These are phyloP conservation scores for Smutsia gigantea DNA, from an alignment of 2,797 vertebrate species.

Conservation along the genomic window DNA sequence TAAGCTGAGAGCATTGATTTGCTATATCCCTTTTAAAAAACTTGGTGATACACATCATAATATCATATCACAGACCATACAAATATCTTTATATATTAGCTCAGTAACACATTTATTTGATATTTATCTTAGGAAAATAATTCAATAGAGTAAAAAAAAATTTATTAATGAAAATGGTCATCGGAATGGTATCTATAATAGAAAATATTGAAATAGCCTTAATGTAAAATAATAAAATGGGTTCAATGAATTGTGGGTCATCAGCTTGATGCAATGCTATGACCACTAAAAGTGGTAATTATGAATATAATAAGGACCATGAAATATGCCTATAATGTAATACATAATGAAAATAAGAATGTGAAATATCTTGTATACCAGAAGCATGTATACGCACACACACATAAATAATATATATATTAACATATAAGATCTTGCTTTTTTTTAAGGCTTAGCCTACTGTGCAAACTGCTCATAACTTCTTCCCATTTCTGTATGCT, in stretches of 20 bases:
- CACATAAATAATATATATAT: not conserved
- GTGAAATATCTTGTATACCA: not conserved
- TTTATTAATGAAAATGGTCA: not conserved
- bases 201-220: not conserved
- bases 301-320: not conserved
- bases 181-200: not conserved
- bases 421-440: not conserved
- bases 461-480: not conserved
- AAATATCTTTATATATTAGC: not conserved
- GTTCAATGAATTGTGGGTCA: not conserved
- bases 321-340: not conserved
- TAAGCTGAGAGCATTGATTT: not conserved
- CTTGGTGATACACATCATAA: not conserved
- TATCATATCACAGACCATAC: not conserved
- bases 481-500: not conserved
- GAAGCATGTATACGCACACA: not conserved
- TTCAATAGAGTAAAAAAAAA: not conserved
- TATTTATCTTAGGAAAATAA: constrained; percentile 18
- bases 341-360: not conserved
- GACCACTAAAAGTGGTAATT: not conserved
- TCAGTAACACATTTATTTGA: not conserved
- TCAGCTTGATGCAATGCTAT: not conserved
- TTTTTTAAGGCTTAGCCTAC: not conserved
- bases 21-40: not conserved
- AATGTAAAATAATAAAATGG: not conserved